Base-by-base conservation (phyloP, 1,140 invertebrate genomes). In the Wiebesia pumilae region DNA sequence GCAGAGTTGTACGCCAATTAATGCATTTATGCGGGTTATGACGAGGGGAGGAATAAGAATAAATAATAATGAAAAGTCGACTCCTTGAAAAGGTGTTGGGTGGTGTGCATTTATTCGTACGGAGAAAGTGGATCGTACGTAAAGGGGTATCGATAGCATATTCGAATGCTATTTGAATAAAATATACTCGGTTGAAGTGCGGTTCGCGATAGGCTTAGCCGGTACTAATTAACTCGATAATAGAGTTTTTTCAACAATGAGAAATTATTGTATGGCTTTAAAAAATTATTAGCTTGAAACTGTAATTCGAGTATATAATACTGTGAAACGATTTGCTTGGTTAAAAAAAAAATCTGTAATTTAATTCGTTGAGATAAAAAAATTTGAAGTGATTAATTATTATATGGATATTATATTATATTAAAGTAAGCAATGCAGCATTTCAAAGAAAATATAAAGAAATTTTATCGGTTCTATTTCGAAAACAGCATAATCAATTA, bases 21-120 rank as follows among this genome's bases (percentile, higher is more conserved):
- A 85, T 79, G 77, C 62, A 51, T 71, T 27, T 30, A 84, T 78
- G 75, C 83, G 77, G 83, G 83, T 85, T 85, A 85, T 80, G 77
- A 80, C 43, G 54, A n/a, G 51, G 73, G 38, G 71, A 58, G 33
- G 33, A 38, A 73, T 30, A 14, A 21, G n/a, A 0, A 3, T 30
- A 30, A 6, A n/a, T n/a, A n/a, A n/a, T n/a, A n/a, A n/a, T n/a
- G 62, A 69, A 69, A 47, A 43, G 27, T 47, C 16, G 27, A 19
- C 81, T 19, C 14, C 21, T 54, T 83, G 47, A 27, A 35, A 83
- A 65, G 82, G 4, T 21, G 4, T 65, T 65, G 27, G 47, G 54
- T 54, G 77, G 47, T 43, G 73, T 43, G 40, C 14, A 47, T 27
- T n/a, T 47, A 33, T 27, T 30, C 21, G n/a, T 27, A 54, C 16